Base-by-base conservation (phyloP, 2,888 invertebrate genomes). In the Celastrina argiolus region DNA sequence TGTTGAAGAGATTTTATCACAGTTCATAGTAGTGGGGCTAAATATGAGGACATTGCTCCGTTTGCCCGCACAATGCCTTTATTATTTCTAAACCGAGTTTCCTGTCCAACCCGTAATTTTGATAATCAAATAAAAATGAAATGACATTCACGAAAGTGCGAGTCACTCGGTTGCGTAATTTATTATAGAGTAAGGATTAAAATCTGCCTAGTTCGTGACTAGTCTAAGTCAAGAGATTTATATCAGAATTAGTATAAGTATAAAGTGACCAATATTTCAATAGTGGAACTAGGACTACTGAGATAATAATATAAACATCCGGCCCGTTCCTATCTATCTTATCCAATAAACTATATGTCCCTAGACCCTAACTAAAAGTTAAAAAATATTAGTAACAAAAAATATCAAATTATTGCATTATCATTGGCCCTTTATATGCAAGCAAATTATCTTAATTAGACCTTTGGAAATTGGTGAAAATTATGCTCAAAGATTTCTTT, bases 81-180 rank as follows among this genome's bases (percentile, higher is more conserved):
- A 39, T 61, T 61, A 36, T 22, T 61, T 61, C 22, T 34, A 61
- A 31, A 34, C 34, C 31, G 22, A 18, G 22, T 36, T 61, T 39
- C 61, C 36, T 36, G 59, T 12, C 18, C 14, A 39, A 22, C 39
- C 61, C 4, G 36, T 36, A 39, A 61, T 61, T 61, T 39, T 31
- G 59, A 10, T 61, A 61, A 36, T 39, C 36, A 39, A 61, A 61
- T 61, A 61, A 26, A 56, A 51, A 59, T 31, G 16, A 61, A 51
- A 51, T 26, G 22, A 51, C 51, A 51, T 51, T 51, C 51, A 51
- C 51, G 22, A 51, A 51, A 51, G 16, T 26, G 51, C 51, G 51
- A 51, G 51, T 51, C 51, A 51, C 51, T 26, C 22, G 26, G 8
- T 51, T 12, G 22, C 12, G 51, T 51, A 51, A 51, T 12, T 51